Evolutionary conservation across 2,113 vertebrate species (phyloP).

Genomic region (Hystrix brachyura): DNA sequence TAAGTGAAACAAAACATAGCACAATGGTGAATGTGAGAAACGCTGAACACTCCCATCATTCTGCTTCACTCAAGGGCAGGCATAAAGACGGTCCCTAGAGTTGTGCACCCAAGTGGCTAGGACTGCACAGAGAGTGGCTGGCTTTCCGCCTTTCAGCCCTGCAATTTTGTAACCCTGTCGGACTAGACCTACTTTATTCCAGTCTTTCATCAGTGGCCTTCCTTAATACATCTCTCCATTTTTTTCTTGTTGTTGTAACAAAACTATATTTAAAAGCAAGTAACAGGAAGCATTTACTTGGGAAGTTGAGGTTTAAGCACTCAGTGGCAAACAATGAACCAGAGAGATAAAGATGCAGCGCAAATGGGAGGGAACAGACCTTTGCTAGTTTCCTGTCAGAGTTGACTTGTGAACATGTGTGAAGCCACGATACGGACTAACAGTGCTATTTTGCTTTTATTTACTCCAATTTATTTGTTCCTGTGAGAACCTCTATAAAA

Average conservation of each 20-base stretch:
- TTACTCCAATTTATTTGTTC: conserved; percentile 90
- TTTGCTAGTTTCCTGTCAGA: conserved; percentile 89
- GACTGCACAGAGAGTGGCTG: neutral
- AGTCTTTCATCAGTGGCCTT: conserved; percentile 56
- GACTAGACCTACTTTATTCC: conserved; percentile 72
- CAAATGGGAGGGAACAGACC: conserved; percentile 86
- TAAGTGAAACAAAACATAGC: conserved; percentile 26
- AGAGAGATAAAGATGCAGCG: conserved; percentile 91
- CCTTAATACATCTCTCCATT: conserved; percentile 81
- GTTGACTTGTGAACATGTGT: conserved; percentile 89
- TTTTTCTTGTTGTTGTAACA: conserved; percentile 81
- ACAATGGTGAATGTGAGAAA: conserved; percentile 26
- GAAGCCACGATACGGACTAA: conserved; percentile 90
- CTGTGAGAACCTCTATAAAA: conserved; percentile 89
- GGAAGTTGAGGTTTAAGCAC: conserved; percentile 91
- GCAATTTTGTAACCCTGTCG: conserved; percentile 56
- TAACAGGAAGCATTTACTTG: conserved; percentile 92
- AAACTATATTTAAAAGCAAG: conserved; percentile 88
- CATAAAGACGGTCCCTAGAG: neutral
- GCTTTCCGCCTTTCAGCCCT: neutral
- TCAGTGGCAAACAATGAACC: conserved; percentile 90
- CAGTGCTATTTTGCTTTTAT: conserved; percentile 87
- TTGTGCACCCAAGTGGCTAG: neutral
- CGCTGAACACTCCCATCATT: neutral
- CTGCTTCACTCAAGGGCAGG: neutral